Conservation (phyloP, 1,140 invertebrate genomes). For the Tenebrio molitor region DNA sequence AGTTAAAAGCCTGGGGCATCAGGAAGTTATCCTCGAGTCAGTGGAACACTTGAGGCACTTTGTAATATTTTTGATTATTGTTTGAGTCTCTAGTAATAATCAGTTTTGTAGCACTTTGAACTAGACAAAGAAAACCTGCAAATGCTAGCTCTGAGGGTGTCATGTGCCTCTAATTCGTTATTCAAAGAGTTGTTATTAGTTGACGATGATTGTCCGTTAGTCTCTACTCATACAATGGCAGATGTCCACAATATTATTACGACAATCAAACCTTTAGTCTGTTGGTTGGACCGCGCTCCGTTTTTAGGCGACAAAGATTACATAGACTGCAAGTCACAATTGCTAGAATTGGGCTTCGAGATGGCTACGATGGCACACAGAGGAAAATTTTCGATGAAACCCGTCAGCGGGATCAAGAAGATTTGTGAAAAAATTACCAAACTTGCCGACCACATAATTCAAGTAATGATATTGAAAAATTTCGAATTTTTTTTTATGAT, state of each 20-base stretch:
- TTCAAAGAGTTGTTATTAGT: conserved; percentile 77
- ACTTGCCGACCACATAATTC: conserved; percentile 89
- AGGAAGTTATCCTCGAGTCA: conserved; percentile 92
- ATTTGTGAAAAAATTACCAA: conserved; percentile 80
- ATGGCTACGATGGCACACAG: conserved; percentile 89
- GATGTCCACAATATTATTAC: conserved; percentile 87
- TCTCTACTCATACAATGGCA: conserved; percentile 86
- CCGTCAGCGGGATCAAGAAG: conserved; percentile 79
- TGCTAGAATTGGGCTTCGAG: conserved; percentile 85
- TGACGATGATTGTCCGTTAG: conserved; percentile 74
- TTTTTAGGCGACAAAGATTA: conserved; percentile 80
- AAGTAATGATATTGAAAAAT: conserved; percentile 66
- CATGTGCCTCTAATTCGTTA: conserved; percentile 85
- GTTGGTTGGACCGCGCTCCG: conserved; percentile 86
- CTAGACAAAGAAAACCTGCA: conserved; percentile 92
- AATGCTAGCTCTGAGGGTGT: conserved; percentile 85
- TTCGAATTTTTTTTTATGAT: not conserved
- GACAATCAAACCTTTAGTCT: conserved; percentile 88
- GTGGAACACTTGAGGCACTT: conserved; percentile 90
- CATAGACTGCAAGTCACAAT: conserved; percentile 75
- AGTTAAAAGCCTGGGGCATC: conserved; percentile 88
- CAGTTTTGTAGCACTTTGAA: conserved; percentile 84
- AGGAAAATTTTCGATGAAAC: conserved; percentile 87
- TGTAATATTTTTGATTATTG: conserved; percentile 68
- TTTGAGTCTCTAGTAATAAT: conserved; percentile 5